Evolutionary conservation across 2,113 vertebrate species (phyloP).

Genomic region (Pteronura brasiliensis): DNA sequence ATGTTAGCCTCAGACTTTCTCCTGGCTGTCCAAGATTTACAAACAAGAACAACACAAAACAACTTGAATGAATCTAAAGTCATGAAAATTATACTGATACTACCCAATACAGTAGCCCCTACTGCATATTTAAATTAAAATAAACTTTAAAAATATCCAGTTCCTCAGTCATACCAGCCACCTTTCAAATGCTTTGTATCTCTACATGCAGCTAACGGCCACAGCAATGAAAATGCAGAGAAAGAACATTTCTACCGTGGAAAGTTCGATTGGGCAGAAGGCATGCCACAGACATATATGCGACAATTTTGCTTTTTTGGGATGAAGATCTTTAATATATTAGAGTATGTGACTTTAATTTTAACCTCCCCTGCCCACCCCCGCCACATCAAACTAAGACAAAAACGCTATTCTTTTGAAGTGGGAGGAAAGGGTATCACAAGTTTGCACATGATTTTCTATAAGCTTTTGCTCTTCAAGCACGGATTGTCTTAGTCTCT

Average conservation of each 20-base stretch:
- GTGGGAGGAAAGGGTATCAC: neutral
- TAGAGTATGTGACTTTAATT: neutral
- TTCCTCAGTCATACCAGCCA: neutral
- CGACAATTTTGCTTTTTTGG: neutral
- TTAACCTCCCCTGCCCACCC: neutral
- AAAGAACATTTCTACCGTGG: rapidly evolving
- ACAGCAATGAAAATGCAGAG: rapidly evolving
- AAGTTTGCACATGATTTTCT: neutral
- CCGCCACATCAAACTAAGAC: neutral
- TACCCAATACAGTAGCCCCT: neutral
- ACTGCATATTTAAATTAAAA: neutral
- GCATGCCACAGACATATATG: neutral
- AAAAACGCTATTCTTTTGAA: constrained; percentile 1
- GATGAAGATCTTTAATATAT: neutral
- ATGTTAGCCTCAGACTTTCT: neutral
- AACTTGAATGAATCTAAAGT: neutral
- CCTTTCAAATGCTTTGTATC: neutral
- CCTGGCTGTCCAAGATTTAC: neutral
- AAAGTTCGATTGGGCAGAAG: neutral
- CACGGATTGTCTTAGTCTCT: neutral
- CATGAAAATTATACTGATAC: neutral
- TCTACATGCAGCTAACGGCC: neutral
- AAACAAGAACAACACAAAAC: neutral
- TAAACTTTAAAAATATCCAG: neutral
- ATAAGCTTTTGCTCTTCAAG: neutral